Evolutionary conservation across 2,888 invertebrate genomes (phyloP).

Genomic region (Selenia dentaria): DNA sequence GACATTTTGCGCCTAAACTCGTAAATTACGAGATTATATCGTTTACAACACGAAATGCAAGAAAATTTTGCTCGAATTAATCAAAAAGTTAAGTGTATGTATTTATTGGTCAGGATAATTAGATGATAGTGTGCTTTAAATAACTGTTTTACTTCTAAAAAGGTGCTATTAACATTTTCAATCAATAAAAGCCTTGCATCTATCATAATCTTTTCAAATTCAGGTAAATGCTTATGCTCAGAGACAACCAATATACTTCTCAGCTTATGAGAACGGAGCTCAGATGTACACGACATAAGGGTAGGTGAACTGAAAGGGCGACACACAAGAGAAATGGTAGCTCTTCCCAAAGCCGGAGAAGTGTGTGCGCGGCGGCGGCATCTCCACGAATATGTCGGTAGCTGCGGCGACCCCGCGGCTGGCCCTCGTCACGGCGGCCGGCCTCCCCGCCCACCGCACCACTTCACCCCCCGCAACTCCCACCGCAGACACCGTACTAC

Average conservation of each 20-base stretch:
- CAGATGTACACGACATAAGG: constrained; percentile 79
- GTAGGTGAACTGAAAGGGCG: constrained; percentile 79
- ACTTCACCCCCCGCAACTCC: constrained; percentile 63
- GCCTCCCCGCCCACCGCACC: constrained; percentile 74
- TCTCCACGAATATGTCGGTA: constrained; percentile 74
- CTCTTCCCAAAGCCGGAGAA: constrained; percentile 81
- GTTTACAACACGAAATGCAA: constrained; percentile 27
- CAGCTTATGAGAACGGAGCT: constrained; percentile 37
- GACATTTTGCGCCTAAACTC: constrained; percentile 22
- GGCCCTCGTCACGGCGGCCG: constrained; percentile 81
- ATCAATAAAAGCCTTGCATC: too few relatives aligned
- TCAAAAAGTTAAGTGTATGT: too few relatives aligned
- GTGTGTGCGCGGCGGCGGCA: constrained; percentile 78
- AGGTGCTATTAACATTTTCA: too few relatives aligned
- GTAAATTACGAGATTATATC: constrained; percentile 20
- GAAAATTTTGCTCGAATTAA: constrained; percentile 17
- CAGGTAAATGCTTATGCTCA: too few relatives aligned
- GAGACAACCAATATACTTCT: too few relatives aligned
- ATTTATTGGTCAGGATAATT: too few relatives aligned
- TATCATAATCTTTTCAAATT: too few relatives aligned
- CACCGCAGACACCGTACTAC: constrained; percentile 44
- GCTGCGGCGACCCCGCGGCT: constrained; percentile 78
- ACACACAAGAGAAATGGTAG: constrained; percentile 83
- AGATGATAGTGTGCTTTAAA: too few relatives aligned
- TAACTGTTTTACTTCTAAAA: too few relatives aligned